Conservation (phyloP, 1,140 invertebrate species). For the Panulirus ornatus region DNA sequence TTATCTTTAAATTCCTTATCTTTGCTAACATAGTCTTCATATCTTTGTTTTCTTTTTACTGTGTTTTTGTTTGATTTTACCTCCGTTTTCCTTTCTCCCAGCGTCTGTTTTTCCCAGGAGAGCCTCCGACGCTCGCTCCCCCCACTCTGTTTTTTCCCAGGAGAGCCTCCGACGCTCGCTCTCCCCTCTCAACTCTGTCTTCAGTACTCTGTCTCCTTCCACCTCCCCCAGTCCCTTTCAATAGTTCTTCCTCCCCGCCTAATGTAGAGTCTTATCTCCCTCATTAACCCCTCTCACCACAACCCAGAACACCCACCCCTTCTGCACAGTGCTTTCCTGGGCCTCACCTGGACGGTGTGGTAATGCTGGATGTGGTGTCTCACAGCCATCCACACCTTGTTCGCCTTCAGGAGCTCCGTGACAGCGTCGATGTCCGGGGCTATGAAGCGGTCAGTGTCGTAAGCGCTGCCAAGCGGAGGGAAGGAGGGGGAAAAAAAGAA, state of each 20-base stretch:
- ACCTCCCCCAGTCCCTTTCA: neutral
- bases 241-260: neutral
- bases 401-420: slow-evolving; percentile 81
- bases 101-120: too few species aligned
- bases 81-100: neutral
- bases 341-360: slow-evolving; percentile 77
- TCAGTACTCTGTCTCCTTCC: neutral
- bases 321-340: neutral
- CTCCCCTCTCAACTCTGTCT: neutral
- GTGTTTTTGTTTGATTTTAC: neutral
- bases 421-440: slow-evolving; percentile 84
- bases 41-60: neutral
- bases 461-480: slow-evolving; percentile 79
- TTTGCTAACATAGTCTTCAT: neutral
- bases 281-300: neutral
- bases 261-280: neutral
- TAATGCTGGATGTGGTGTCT: slow-evolving; percentile 79
- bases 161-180: neutral
- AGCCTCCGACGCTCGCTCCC: neutral
- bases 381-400: slow-evolving; percentile 82
- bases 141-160: neutral
- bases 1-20: neutral
- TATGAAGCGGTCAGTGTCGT: slow-evolving; percentile 85
- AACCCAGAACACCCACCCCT: neutral
- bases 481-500: neutral